Percentiles rank a stretch among this genome's conserved stretches.
phyloP scores from a whole-genome alignment of 1,140 invertebrate genomes.

The Helicoverpa zea region DNA sequence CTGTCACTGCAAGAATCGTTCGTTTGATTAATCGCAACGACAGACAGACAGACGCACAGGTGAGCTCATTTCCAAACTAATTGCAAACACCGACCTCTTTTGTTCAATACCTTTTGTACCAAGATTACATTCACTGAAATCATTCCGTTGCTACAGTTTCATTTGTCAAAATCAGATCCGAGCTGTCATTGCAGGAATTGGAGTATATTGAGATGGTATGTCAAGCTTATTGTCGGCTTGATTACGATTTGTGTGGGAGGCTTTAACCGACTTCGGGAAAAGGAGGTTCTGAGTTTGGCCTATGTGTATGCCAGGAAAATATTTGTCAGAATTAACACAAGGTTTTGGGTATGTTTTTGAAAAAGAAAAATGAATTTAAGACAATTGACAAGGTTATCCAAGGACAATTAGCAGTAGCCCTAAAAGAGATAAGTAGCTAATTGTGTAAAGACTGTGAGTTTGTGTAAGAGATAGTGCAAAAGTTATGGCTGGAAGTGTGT shows the following conservation, averaged over 20 bases:
- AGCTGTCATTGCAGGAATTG: conserved; percentile 33
- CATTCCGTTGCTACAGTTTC: not conserved
- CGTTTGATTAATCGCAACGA: conserved; percentile 72
- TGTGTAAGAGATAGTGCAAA: too few relatives aligned
- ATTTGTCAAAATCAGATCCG: conserved; percentile 49
- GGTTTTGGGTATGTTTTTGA: too few relatives aligned
- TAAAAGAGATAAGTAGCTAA: too few relatives aligned
- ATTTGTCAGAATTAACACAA: too few relatives aligned
- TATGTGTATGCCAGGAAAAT: too few relatives aligned
- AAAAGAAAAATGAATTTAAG: too few relatives aligned
- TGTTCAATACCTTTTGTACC: conserved; percentile 39
- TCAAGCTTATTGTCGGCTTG: not conserved
- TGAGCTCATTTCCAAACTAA: conserved; percentile 43
- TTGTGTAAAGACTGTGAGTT: too few relatives aligned
- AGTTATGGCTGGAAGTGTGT: too few relatives aligned
- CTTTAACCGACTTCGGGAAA: too few relatives aligned
- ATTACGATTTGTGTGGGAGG: not conserved
- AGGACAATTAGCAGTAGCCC: too few relatives aligned
- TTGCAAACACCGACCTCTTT: conserved; percentile 30
- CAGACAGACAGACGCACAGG: conserved; percentile 58
- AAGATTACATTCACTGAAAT: conserved; percentile 38
- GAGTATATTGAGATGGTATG: conserved; percentile 29
- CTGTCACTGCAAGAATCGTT: conserved; percentile 76
- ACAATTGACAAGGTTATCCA: too few relatives aligned
- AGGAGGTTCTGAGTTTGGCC: too few relatives aligned